phyloP scores from a whole-genome alignment of 2,113 vertebrate genomes.

The Marmota monax region DNA sequence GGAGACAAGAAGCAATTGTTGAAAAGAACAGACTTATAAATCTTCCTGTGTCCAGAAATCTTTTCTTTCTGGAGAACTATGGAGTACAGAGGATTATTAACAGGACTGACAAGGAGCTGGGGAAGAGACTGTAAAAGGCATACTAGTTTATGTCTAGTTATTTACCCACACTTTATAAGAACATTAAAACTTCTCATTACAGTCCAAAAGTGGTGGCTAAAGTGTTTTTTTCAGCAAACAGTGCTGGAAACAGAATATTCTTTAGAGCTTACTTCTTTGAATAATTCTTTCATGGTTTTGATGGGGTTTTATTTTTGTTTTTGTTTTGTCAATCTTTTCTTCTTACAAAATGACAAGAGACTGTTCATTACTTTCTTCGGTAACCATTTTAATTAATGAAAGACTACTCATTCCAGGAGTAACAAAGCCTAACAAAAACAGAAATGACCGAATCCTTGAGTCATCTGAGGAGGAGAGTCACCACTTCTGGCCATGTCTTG shows the following conservation, averaged over 20 bases:
- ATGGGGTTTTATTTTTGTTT: background rate
- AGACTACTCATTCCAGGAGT: slow-evolving; percentile 21
- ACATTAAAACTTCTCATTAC: background rate
- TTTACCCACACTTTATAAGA: background rate
- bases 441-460: slow-evolving; percentile 30
- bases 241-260: background rate
- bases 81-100: background rate
- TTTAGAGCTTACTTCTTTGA: background rate
- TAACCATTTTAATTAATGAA: background rate
- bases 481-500: slow-evolving; percentile 52
- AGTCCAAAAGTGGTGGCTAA: background rate
- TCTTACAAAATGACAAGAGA: slow-evolving; percentile 34
- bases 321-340: background rate
- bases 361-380: slow-evolving; percentile 16
- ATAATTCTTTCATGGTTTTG: background rate
- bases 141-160: background rate
- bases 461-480: background rate
- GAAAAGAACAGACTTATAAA: background rate
- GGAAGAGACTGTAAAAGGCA: background rate
- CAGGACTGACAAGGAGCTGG: background rate
- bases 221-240: background rate
- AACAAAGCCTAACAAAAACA: slow-evolving; percentile 65
- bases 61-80: background rate
- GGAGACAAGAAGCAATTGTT: background rate
- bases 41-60: background rate